phyloP scores from a whole-genome alignment of 2,797 vertebrate species.

The Enteromius argenteus region DNA sequence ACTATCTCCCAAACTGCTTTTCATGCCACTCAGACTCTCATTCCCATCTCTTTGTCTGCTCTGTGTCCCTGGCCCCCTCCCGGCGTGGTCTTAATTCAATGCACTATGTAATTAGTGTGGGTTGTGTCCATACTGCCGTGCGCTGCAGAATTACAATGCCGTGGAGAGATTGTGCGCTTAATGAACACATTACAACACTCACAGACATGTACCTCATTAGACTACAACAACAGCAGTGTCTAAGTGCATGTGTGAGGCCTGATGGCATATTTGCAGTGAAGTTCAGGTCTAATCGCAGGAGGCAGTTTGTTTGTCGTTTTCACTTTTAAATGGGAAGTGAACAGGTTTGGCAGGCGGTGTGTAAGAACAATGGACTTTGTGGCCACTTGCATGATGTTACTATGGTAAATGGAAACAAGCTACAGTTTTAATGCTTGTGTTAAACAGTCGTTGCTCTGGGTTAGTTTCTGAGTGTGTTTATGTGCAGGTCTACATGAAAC shows the following conservation, averaged over 20 bases:
- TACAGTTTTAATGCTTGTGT: not conserved
- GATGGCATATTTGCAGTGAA: not conserved
- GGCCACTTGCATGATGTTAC: not conserved
- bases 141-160: conserved; percentile 55
- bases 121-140: conserved; percentile 54
- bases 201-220: conserved; percentile 39
- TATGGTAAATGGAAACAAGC: not conserved
- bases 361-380: not conserved
- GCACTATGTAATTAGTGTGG: conserved; percentile 76
- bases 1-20: conserved; percentile 41
- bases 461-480: not conserved
- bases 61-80: conserved; percentile 26
- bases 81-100: conserved; percentile 69
- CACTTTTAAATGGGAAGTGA: not conserved
- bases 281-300: not conserved
- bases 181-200: conserved; percentile 38
- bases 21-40: conserved; percentile 41
- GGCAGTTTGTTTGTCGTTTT: not conserved
- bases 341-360: not conserved
- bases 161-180: conserved; percentile 30
- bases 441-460: not conserved
- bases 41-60: conserved; percentile 56
- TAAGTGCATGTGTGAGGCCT: not conserved
- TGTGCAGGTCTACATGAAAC: not conserved
- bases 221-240: conserved; percentile 27